Conservation (phyloP, 1,140 invertebrate genomes). For the Medauroidea extradentata region DNA sequence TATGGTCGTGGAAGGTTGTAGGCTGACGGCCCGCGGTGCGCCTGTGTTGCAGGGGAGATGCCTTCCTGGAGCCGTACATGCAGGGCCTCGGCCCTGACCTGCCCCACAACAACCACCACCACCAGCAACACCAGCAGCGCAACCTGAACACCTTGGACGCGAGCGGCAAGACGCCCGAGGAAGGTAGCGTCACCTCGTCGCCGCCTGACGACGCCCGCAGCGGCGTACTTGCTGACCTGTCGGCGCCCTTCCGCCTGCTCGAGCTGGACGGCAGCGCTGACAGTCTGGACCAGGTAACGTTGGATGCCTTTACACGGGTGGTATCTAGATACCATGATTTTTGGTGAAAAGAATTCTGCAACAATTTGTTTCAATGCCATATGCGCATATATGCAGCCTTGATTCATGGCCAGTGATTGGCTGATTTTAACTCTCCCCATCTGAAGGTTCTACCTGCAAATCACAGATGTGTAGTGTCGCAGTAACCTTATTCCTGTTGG, state of each 20-base stretch:
- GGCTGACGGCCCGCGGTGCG: too few species aligned
- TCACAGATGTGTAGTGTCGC: too few species aligned
- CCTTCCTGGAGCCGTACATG: slow-evolving; percentile 24
- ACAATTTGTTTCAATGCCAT: too few species aligned
- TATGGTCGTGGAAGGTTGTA: too few species aligned
- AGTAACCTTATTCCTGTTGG: too few species aligned
- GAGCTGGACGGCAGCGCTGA: slow-evolving; percentile 16
- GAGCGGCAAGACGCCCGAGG: background rate
- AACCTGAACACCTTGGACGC: background rate
- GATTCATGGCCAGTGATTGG: too few species aligned
- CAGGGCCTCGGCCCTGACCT: slow-evolving; percentile 15
- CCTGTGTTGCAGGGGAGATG: slow-evolving; percentile 21
- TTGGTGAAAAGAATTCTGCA: too few species aligned
- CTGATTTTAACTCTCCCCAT: too few species aligned
- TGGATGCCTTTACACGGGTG: background rate
- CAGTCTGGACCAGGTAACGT: slow-evolving; percentile 12
- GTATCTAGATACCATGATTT: too few species aligned
- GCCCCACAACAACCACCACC: background rate
- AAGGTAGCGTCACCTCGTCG: background rate
- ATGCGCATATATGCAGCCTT: too few species aligned
- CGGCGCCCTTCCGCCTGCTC: slow-evolving; percentile 9
- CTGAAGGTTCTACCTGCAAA: too few species aligned
- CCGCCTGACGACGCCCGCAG: background rate
- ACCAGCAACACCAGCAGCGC: background rate
- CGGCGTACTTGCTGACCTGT: slow-evolving; percentile 1